Base-by-base conservation (phyloP, 2,113 vertebrate genomes). In the Oryzias javanicus region DNA sequence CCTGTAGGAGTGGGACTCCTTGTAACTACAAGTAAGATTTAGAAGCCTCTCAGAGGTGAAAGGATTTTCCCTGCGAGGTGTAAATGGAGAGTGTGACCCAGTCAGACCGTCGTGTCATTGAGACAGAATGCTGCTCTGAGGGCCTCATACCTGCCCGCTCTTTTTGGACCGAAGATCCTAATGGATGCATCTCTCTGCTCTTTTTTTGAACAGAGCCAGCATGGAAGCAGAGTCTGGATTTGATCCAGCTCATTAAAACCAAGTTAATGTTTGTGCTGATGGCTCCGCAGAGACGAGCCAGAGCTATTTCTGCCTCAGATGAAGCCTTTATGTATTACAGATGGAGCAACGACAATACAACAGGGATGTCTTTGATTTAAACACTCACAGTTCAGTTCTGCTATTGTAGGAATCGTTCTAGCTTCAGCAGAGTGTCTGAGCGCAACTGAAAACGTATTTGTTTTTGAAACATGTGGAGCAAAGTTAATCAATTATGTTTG, bases 181-280 rank as follows among this genome's bases (percentile, higher is more conserved):
- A 60, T 69, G 62, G 24, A 63, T 2, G 57, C 55, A 49, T 60
- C 46, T 27, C 64, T 69, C 50, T 54, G 59, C 20, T 58, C 13
- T 14, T 67, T 14, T 74, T 27, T 6, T 67, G 63, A 70, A 57
- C 68, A 17, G 60, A 63, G 67, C 73, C 73, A 65, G 73, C 42
- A 64, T 73, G 46, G 74, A 71, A 73, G 64, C 64, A 40, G 42
- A 63, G 50, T 44, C 55, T 77, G 79, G 81, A 45, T 70, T 76
- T 60, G 75, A 81, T 86, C 88, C 83, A 83, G 79, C 83, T 87
- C 80, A 89, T 87, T 88, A 86, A 84, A 79, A 78, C 60, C 72
- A 66, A 79, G 79, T 81, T 84, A 83, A 84, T 86, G 81, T 86
- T 86, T 82, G 76, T 42, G 61, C 82, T 79, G 79, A 83, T 83